A percentile compares a stretch with the other conserved stretches of the same genome.
Conservation (phyloP, 2,797 vertebrate genomes). For the Pangasius djambal region DNA sequence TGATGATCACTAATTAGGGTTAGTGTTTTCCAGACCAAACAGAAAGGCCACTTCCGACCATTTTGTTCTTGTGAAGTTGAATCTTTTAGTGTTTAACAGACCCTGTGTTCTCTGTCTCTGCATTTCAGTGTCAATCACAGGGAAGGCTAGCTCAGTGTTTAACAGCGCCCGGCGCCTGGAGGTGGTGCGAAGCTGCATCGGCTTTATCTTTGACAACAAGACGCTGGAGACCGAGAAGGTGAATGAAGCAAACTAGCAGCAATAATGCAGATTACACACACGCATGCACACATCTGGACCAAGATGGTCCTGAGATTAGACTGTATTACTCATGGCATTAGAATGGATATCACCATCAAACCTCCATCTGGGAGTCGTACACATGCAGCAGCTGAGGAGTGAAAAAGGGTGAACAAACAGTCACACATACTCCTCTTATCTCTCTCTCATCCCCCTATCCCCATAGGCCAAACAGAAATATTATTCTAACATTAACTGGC, state of each 20-base stretch:
- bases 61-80: neutral
- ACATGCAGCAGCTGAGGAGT: slow-evolving; percentile 27
- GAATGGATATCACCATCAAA: slow-evolving; percentile 36
- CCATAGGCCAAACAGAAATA: slow-evolving; percentile 43
- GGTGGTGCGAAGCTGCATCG: slow-evolving; percentile 94
- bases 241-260: slow-evolving; percentile 60
- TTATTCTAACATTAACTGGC: slow-evolving; percentile 47
- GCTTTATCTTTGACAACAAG: slow-evolving; percentile 96
- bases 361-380: slow-evolving; percentile 46
- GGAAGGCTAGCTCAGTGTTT: slow-evolving; percentile 88
- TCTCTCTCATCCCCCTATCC: neutral
- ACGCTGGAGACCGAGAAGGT: slow-evolving; percentile 97
- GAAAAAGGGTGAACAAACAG: slow-evolving; percentile 46
- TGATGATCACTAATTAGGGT: neutral
- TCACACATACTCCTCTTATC: slow-evolving; percentile 48
- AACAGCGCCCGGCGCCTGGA: slow-evolving; percentile 97
- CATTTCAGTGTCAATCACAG: slow-evolving; percentile 88
- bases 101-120: slow-evolving; percentile 27
- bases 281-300: slow-evolving; percentile 36
- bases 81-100: neutral
- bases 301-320: slow-evolving; percentile 32
- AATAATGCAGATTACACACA: slow-evolving; percentile 17
- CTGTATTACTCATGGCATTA: slow-evolving; percentile 36
- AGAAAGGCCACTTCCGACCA: neutral
- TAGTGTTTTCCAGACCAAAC: neutral